Evolutionary conservation across 2,113 vertebrate genomes (phyloP).

Genomic region (Laterallus jamaicensis): DNA sequence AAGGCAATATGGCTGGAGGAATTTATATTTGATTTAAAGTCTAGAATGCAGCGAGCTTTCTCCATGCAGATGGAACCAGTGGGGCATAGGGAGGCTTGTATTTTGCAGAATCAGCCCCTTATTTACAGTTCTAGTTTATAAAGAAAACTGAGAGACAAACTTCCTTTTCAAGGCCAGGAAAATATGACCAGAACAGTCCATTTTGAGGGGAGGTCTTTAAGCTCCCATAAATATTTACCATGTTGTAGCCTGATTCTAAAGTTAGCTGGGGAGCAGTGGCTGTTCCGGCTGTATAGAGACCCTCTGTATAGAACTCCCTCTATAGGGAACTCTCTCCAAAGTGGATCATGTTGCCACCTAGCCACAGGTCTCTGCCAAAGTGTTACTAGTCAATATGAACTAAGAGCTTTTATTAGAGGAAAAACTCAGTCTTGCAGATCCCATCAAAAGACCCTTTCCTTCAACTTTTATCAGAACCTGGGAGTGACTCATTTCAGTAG

Average conservation of each 20-base stretch:
- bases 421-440: not conserved
- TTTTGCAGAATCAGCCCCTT: not conserved
- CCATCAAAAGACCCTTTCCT: not conserved
- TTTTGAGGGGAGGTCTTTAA: not conserved
- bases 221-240: not conserved
- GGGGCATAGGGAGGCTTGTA: not conserved
- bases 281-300: not conserved
- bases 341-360: not conserved
- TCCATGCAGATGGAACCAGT: not conserved
- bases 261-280: not conserved
- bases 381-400: not conserved
- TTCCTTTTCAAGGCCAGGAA: not conserved
- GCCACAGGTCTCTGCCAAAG: not conserved
- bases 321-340: rapidly evolving
- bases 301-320: rapidly evolving
- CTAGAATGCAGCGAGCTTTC: not conserved
- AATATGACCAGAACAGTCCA: not conserved
- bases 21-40: not conserved
- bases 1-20: not conserved
- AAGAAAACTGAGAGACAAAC: not conserved
- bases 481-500: not conserved
- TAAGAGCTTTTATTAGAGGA: not conserved
- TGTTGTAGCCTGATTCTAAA: not conserved
- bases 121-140: not conserved
- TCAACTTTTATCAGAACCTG: not conserved